These are phyloP conservation scores for Oscheius sp. DNA, from an alignment of 1,140 invertebrate genomes.

Conservation along the genomic window DNA sequence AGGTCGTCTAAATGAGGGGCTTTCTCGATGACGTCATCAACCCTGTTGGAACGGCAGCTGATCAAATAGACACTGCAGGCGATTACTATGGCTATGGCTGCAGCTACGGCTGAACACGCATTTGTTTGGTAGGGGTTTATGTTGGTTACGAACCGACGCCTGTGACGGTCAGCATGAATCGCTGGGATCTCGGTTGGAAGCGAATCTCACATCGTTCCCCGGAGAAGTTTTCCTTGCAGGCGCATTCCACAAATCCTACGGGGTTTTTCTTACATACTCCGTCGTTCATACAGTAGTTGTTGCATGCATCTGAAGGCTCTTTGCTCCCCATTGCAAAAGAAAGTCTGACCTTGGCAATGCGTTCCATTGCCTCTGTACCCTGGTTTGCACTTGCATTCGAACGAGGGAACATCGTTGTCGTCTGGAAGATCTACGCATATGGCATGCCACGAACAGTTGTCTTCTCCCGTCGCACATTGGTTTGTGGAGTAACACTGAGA, in stretches of 20 bases:
- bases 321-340: slow-evolving; percentile 66
- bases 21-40: slow-evolving; percentile 28
- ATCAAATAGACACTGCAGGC: slow-evolving; percentile 57
- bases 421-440: slow-evolving; percentile 84
- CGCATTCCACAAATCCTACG: slow-evolving; percentile 55
- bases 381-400: slow-evolving; percentile 86
- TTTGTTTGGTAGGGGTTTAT: no score
- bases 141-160: neutral
- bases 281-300: slow-evolving; percentile 83
- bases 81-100: slow-evolving; percentile 50
- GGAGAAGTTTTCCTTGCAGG: slow-evolving; percentile 57
- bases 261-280: slow-evolving; percentile 81
- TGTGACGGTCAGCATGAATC: neutral
- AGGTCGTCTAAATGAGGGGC: slow-evolving; percentile 4
- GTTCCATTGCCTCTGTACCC: slow-evolving; percentile 77
- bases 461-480: slow-evolving; percentile 59
- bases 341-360: slow-evolving; percentile 70
- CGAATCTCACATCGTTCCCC: slow-evolving; percentile 59
- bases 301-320: slow-evolving; percentile 74
- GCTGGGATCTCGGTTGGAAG: slow-evolving; percentile 38
- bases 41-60: slow-evolving; percentile 42
- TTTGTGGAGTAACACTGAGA: slow-evolving; percentile 61
- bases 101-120: no score
- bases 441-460: slow-evolving; percentile 67
- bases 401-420: slow-evolving; percentile 78